Base-by-base conservation (phyloP, 30 jellyfish, hydroid and myxozoan genomes). In the Calvadosia cruxmelitensis region DNA sequence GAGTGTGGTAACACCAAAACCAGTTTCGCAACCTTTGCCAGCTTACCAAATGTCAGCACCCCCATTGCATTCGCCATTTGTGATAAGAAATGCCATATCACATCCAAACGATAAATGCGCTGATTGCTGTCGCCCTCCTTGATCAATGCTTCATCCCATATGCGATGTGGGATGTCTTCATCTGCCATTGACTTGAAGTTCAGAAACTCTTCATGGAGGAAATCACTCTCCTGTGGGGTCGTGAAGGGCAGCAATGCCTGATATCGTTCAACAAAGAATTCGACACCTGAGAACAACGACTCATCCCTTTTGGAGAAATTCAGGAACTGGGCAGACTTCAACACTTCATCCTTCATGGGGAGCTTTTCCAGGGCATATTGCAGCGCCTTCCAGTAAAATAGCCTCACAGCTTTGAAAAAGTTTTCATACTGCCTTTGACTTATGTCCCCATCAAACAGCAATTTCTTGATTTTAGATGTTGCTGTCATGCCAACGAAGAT, bases 131-230 rank as follows among this genome's bases (percentile, higher is more conserved):
- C 71, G 3, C 77, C 75, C 2, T 72, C 92, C 53, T 3, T 15
- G 24, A 63, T 73, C 27, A 34, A 3, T 79, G 57, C 93, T 31
- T 79, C 89, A 51, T 50, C 73, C 80, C 68, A 50, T 23, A 78
- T 85, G 31, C 30, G 49, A 2, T 53, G 63, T 10, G 30, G 69
- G 29, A 78, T 28, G 15, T 72, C 93, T 52, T 34, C 30, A 34
- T 81, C 84, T 23, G 27, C 29, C 27, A 81, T 20, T 34, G 75
- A 23, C 34, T 81, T 91, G 57, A 50, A 81, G 67, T 81, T 78
- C 36, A 36, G n/a, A 29, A 75, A 83, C 68, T 76, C 78, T 5
- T 79, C 90, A 72, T 72, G 73, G 49, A 81, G 57, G 31, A n/a
- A 71, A 27, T 53, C 94, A 49, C 24, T 62, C 25, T 67, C 65